phyloP scores from a whole-genome alignment of 2,113 vertebrate species.

The Himantopus leucocephalus region DNA sequence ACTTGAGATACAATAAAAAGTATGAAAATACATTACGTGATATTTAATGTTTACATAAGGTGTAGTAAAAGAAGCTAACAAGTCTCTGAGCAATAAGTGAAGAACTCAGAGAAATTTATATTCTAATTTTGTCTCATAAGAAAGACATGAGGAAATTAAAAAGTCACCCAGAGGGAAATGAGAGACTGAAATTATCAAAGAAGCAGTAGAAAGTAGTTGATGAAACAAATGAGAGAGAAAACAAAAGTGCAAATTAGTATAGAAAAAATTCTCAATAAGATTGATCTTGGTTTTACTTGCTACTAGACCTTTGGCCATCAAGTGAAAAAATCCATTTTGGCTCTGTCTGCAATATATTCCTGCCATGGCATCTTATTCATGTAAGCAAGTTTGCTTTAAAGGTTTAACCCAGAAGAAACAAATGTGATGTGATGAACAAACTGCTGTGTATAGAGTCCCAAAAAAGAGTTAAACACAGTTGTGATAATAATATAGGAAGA shows the following conservation, averaged over 20 bases:
- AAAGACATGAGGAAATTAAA: neutral
- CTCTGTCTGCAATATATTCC: neutral
- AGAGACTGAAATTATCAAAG: neutral
- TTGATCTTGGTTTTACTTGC: neutral
- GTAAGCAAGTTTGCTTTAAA: neutral
- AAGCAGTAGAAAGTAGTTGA: neutral
- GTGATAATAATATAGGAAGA: neutral
- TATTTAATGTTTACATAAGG: neutral
- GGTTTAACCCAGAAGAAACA: neutral
- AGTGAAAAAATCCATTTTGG: neutral
- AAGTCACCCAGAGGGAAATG: neutral
- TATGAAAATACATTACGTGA: neutral
- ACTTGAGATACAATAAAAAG: neutral
- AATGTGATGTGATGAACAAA: neutral
- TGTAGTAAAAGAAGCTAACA: neutral
- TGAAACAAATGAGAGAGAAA: neutral
- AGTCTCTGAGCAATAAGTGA: slow-evolving; percentile 18
- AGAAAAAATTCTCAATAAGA: neutral
- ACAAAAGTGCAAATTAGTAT: neutral
- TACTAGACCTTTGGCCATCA: neutral
- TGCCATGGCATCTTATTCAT: neutral
- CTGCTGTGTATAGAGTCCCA: neutral
- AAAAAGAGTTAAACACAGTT: neutral
- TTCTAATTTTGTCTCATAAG: neutral
- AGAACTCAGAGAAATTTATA: neutral